Evolutionary conservation across 2,113 vertebrate genomes (phyloP), one percentile per base, ranked within the genome.

Genomic region (Cynoglossus semilaevis): DNA sequence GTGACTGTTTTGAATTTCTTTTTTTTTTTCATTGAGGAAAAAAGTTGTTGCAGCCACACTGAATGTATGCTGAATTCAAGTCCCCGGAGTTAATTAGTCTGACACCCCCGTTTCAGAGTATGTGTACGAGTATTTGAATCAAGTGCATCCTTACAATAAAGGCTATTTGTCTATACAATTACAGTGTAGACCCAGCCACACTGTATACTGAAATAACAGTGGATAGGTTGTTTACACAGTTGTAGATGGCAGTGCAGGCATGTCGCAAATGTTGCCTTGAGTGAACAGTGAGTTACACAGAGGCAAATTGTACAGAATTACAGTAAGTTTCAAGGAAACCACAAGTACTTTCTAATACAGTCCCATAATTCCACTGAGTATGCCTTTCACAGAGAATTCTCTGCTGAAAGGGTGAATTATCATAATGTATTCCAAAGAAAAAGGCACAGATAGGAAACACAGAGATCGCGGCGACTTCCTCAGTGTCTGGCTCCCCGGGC

Each of bases 361-460:
- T 52, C 35, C 48, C 64, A 72, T 74, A 73, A 69, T 74, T 77
- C 64, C 49, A 44, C 41, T 46, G 59, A 19, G 63, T 52, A n/a
- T 49, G 38, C 41, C 55, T 64, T 66, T 60, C 72, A 58, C 43
- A 55, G 64, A 68, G 19, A 63, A 63, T 65, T 57, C 50, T 70
- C 66, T 71, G 47, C 63, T 57, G 71, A 77, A 73, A 64, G 71
- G 58, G 47, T 47, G 60, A 87, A 85, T 76, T 79, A 80, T 74
- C 66, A 76, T 83, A 81, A 87, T 83, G 74, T 64, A 78, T 79
- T 83, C 71, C 73, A 65, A 50, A 72, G 73, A 29, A 68, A 85
- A 68, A 67, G 55, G 60, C 44, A 73, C n/a, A 46, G 61, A 72
- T 35, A 57, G 67, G 51, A 55, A 76, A 69, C 62, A 72, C 67